These are phyloP conservation scores for Phataginus tetradactyla DNA, from an alignment of 2,797 vertebrate genomes.

Conservation along the genomic window DNA sequence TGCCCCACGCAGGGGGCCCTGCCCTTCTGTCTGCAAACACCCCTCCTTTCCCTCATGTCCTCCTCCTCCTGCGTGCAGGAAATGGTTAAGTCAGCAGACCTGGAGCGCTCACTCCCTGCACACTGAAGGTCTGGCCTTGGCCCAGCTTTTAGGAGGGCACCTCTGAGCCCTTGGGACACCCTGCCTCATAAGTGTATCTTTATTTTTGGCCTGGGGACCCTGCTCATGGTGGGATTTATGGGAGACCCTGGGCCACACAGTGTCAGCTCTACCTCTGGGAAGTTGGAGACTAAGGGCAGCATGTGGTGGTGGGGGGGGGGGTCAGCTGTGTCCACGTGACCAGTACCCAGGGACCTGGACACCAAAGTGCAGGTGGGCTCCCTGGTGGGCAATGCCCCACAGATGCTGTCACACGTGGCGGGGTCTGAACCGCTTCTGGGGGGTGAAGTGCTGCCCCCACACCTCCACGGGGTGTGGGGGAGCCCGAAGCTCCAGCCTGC, in stretches of 20 bases:
- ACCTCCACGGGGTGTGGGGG: not conserved
- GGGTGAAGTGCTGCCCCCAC: rapidly evolving
- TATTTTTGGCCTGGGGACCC: too few species aligned
- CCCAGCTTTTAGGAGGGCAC: rapidly evolving
- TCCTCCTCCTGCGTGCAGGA: rapidly evolving
- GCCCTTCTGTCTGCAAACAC: rapidly evolving
- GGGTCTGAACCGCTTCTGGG: not conserved
- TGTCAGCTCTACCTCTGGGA: not conserved
- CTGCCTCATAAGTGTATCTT: not conserved
- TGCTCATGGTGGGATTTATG: not conserved
- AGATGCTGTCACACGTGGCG: rapidly evolving
- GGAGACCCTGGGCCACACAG: not conserved
- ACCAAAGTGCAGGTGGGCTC: not conserved
- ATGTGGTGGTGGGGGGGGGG: too few species aligned
- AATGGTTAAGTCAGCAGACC: not conserved
- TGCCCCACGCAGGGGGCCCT: rapidly evolving
- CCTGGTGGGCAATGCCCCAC: not conserved
- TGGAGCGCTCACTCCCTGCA: not conserved
- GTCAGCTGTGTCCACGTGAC: not conserved
- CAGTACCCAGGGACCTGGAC: rapidly evolving
- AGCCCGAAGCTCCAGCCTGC: rapidly evolving
- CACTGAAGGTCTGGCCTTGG: not conserved
- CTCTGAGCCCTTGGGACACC: not conserved
- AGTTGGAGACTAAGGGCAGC: not conserved
- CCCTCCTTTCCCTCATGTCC: not conserved